A percentile compares a stretch with the other conserved stretches of the same genome.
These are phyloP conservation scores for Capricornis sumatraensis DNA, from an alignment of 2,113 vertebrate species.

Conservation along the genomic window DNA sequence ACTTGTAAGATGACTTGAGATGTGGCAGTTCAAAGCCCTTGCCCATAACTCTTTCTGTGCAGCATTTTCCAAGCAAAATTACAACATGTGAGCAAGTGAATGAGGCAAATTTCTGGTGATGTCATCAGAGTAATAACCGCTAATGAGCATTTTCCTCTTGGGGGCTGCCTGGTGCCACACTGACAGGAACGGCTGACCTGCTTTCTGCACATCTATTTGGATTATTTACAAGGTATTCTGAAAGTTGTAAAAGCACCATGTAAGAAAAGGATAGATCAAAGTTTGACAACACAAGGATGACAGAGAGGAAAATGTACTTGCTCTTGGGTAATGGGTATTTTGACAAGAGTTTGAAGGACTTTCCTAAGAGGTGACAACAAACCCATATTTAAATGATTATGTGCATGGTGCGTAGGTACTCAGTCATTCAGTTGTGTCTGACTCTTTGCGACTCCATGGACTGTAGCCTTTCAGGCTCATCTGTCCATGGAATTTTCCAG, in stretches of 20 bases:
- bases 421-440: neutral
- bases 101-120: conserved; percentile 68
- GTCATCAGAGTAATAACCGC: conserved; percentile 62
- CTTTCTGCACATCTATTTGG: conserved; percentile 64
- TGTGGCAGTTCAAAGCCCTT: neutral
- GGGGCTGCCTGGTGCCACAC: conserved; percentile 26
- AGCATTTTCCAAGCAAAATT: conserved; percentile 45
- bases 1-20: neutral
- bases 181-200: conserved; percentile 46
- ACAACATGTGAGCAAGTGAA: conserved; percentile 49
- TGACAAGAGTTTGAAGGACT: neutral
- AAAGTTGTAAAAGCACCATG: neutral
- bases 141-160: conserved; percentile 55
- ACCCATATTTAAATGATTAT: neutral
- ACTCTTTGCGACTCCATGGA: neutral
- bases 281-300: neutral
- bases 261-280: neutral
- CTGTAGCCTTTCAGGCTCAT: neutral
- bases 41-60: conserved; percentile 20
- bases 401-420: neutral
- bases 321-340: neutral
- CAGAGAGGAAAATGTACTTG: neutral
- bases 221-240: conserved; percentile 51
- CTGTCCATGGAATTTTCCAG: neutral
- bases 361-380: neutral